phyloP scores from a whole-genome alignment of 2,888 invertebrate species.

The Pristionchus arcanus region DNA sequence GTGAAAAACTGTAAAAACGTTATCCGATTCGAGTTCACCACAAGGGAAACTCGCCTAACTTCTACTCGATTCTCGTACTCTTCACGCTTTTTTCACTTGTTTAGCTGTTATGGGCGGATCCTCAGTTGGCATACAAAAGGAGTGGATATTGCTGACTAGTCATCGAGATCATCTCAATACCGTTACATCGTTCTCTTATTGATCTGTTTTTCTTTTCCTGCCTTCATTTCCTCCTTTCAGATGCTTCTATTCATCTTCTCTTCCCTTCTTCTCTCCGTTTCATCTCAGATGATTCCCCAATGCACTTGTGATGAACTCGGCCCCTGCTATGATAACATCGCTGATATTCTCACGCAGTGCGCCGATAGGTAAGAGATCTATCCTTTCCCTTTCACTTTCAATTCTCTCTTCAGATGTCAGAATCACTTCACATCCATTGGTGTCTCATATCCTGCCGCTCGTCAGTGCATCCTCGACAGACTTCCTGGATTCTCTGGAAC shows the following conservation, averaged over 20 bases:
- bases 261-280: conserved; percentile 16
- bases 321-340: conserved; percentile 43
- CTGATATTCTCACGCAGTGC: not conserved
- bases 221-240: not conserved
- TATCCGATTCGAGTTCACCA: conserved; percentile 22
- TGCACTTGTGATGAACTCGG: conserved; percentile 34
- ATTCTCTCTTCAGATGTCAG: conserved; percentile 52
- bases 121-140: conserved; percentile 1
- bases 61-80: not conserved
- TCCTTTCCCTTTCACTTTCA: not conserved
- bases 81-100: conserved; percentile 17
- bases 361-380: not conserved
- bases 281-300: conserved; percentile 51
- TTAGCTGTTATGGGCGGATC: conserved; percentile 17
- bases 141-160: not conserved
- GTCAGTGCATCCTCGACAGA: conserved; percentile 39
- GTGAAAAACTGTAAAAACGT: not conserved
- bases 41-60: conserved; percentile 30
- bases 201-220: not conserved
- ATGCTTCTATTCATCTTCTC: conserved; percentile 16
- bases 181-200: not conserved
- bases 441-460: conserved; percentile 29
- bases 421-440: conserved; percentile 52
- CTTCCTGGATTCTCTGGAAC: not conserved
- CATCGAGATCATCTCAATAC: not conserved